Percentiles rank a stretch among this genome's conserved stretches.
These are phyloP conservation scores for Amphimallon solstitiale DNA, from an alignment of 2,888 invertebrate species.

Conservation along the genomic window DNA sequence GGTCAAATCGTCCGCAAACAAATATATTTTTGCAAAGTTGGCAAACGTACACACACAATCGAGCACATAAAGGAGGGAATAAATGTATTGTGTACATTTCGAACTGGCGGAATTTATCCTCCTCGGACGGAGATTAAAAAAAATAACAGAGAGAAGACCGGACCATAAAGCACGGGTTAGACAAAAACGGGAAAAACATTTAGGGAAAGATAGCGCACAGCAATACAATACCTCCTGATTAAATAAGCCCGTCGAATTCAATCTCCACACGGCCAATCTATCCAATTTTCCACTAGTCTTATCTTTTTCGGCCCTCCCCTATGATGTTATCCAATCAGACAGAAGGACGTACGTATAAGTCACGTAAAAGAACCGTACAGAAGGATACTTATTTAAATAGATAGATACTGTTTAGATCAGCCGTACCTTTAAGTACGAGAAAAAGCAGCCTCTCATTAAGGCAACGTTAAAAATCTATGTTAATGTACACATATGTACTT, in stretches of 20 bases:
- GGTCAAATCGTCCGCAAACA: constrained; percentile 48
- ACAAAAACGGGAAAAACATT: constrained; percentile 37
- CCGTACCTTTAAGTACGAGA: constrained; percentile 42
- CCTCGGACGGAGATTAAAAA: constrained; percentile 38
- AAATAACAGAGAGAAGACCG: constrained; percentile 21
- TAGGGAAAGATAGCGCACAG: constrained; percentile 44
- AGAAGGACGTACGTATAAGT: constrained; percentile 53
- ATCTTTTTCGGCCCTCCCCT: constrained; percentile 60
- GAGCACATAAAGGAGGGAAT: constrained; percentile 40
- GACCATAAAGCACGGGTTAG: constrained; percentile 27
- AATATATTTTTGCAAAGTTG: constrained; percentile 46
- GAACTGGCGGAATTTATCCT: constrained; percentile 43
- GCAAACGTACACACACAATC: constrained; percentile 23
- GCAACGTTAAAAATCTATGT: too few relatives aligned
- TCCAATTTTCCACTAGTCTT: constrained; percentile 63
- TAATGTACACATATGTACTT: too few relatives aligned
- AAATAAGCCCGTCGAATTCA: constrained; percentile 63
- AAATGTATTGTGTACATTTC: constrained; percentile 43
- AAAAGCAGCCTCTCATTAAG: too few relatives aligned
- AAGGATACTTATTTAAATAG: constrained; percentile 54
- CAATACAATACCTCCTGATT: constrained; percentile 51
- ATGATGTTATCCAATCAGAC: constrained; percentile 58
- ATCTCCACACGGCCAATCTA: constrained; percentile 59
- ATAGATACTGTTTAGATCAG: constrained; percentile 38
- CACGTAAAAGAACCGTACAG: constrained; percentile 51